Evolutionary conservation across 30 jellyfish, hydroid and myxozoan genomes (phyloP).

Genomic region (Aurelia aurita complex sp. Pacific): DNA sequence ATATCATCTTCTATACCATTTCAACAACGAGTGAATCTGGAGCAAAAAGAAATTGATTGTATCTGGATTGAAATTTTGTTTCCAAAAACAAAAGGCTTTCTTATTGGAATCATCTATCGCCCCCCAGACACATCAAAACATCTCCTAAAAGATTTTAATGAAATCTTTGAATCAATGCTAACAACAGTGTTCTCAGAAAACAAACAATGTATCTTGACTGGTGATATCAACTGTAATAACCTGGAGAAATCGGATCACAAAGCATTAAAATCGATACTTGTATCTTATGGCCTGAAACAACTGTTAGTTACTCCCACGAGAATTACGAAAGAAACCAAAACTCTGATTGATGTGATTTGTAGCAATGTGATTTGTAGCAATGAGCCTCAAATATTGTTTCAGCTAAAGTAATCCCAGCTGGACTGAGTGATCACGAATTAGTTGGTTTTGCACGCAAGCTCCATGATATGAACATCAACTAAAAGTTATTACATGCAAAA

Average conservation of each 20-base stretch:
- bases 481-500: constrained; percentile 11
- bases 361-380: constrained; percentile 21
- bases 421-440: constrained; percentile 5
- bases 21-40: constrained; percentile 40
- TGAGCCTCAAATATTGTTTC: constrained; percentile 6
- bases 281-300: constrained; percentile 11
- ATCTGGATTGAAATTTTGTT: no score
- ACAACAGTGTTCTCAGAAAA: no score
- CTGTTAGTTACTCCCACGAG: no score
- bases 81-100: no score
- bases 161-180: no score
- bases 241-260: constrained; percentile 9
- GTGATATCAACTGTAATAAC: not conserved
- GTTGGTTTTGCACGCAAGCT: constrained; percentile 45
- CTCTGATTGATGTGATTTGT: not conserved
- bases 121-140: no score
- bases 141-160: no score
- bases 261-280: not conserved
- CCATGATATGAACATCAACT: constrained; percentile 23
- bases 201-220: no score
- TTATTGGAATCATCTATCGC: no score
- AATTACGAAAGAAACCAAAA: no score
- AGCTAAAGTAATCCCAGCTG: no score
- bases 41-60: not conserved
- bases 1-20: constrained; percentile 25